Base-by-base conservation (phyloP, 2,113 vertebrate genomes). In the Bagarius yarrelli region DNA sequence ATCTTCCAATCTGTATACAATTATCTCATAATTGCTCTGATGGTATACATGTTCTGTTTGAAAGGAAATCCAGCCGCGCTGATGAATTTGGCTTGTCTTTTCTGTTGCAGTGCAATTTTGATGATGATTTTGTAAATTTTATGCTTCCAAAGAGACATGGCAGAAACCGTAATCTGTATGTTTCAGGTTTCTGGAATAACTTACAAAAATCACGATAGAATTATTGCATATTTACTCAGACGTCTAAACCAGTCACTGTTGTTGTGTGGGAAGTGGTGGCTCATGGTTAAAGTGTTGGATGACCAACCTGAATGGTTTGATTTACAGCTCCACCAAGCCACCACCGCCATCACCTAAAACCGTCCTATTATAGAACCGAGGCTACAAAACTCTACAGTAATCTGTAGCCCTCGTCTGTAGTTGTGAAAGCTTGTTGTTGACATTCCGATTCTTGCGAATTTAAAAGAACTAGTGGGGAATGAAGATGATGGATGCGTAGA, bases 401-500 rank as follows among this genome's bases (percentile, higher is more conserved):
- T 11, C 18, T 34, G 55, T 79, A 55, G 78, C 36, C 5, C 59
- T 19, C n/a, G 71, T n/a, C 36, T 23, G 23, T 30, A 47, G 64
- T 21, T 44, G 36, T 71, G 67, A 59, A 59, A 59, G 25, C n/a
- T 47, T 50, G 56, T 30, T 47, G 66, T 59, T 59, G 67, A 60
- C 52, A 57, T 70, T 70, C 21, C 53, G 25, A 55, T 70, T 79
- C 53, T 69, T 27, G 32, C 30, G 32, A 64, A 82, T 74, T 84
- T 60, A 80, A 86, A 81, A 53, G 47, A 86, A 83, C 25, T 13
- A 32, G 50, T 80, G 61, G 50, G 69, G 14, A 34, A 79, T 73
- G 12, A 64, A 87, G 88, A 85, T 84, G 78, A 85, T 87, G 84
- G 61, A 85, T 71, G 80, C 85, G 86, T 87, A 81, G 86, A 79